These are phyloP conservation scores for Druceiella hillmani DNA, from an alignment of 2,888 invertebrate genomes.

Conservation along the genomic window DNA sequence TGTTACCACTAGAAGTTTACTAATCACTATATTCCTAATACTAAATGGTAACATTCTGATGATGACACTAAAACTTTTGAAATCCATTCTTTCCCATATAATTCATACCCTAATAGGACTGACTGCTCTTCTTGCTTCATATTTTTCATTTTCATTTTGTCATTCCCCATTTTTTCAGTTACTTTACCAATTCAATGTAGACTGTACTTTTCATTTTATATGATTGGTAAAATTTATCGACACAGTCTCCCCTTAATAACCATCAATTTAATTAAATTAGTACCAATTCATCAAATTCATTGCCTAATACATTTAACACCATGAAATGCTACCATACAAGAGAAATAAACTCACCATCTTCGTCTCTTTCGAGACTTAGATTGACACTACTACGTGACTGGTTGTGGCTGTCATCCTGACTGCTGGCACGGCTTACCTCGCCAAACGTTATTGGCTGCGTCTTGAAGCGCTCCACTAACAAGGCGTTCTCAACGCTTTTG, in stretches of 20 bases:
- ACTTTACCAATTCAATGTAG: no score
- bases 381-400: constrained; percentile 44
- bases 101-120: no score
- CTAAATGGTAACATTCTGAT: no score
- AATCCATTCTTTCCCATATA: no score
- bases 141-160: no score
- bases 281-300: no score
- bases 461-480: constrained; percentile 52
- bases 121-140: no score
- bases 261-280: no score
- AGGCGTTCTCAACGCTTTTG: constrained; percentile 38
- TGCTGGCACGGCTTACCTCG: constrained; percentile 56
- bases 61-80: no score
- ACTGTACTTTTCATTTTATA: not conserved
- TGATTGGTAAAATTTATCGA: not conserved
- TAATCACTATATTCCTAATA: no score
- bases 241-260: not conserved
- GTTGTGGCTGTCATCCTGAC: constrained; percentile 33
- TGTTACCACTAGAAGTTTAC: no score
- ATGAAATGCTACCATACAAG: constrained; percentile 10
- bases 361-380: constrained; percentile 44
- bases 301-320: constrained; percentile 8
- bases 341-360: constrained; percentile 40
- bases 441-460: constrained; percentile 70
- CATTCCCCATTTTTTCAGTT: no score